phyloP scores from a whole-genome alignment of 2,797 vertebrate genomes.

The Typhlichthys subterraneus region DNA sequence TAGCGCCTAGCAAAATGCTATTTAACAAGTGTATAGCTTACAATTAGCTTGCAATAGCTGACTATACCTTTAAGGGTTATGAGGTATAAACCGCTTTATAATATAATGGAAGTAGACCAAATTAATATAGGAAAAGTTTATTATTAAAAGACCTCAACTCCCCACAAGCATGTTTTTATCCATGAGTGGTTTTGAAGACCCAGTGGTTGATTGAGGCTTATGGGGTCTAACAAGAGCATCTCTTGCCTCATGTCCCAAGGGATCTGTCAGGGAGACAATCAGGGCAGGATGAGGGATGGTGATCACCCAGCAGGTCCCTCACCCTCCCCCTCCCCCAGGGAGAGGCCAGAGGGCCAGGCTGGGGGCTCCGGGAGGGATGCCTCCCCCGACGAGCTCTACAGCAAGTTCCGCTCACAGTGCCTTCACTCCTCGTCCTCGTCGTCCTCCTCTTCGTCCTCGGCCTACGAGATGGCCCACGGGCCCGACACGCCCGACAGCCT shows the following conservation, averaged over 20 bases:
- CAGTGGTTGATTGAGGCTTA: no score
- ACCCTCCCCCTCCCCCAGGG: slow-evolving; percentile 14
- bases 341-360: slow-evolving; percentile 41
- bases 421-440: slow-evolving; percentile 81
- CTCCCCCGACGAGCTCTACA: slow-evolving; percentile 78
- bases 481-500: slow-evolving; percentile 46
- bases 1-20: no score
- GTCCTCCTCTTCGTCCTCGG: slow-evolving; percentile 77
- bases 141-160: no score
- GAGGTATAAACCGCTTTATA: no score
- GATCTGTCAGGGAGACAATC: slow-evolving; percentile 46
- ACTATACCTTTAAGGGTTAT: no score
- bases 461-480: slow-evolving; percentile 70
- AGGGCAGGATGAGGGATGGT: slow-evolving; percentile 36
- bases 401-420: slow-evolving; percentile 76
- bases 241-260: slow-evolving; percentile 26
- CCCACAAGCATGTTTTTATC: no score
- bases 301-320: slow-evolving; percentile 14
- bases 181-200: no score
- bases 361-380: slow-evolving; percentile 60
- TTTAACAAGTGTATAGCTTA: no score
- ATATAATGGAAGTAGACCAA: no score
- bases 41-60: no score
- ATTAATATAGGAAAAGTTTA: no score
- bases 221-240: no score